A percentile compares a stretch with the other conserved stretches of the same genome.
phyloP scores from a whole-genome alignment of 2,113 vertebrate species.

The Potamarius usumacintae region DNA sequence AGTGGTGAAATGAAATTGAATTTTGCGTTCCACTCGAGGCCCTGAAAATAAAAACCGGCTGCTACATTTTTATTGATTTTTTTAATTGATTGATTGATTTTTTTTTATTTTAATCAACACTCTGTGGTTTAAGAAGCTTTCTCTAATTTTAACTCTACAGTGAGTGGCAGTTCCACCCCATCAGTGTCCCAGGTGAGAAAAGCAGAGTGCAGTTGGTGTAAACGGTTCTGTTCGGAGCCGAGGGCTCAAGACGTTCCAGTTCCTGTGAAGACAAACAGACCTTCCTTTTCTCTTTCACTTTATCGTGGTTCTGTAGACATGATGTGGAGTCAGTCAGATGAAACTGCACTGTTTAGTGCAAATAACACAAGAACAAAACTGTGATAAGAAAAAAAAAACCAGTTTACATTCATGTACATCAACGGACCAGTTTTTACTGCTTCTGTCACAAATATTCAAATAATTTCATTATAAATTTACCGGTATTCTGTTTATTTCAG shows the following conservation, averaged over 20 bases:
- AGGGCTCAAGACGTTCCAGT: neutral
- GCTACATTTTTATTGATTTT: conserved; percentile 20
- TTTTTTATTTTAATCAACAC: conserved; percentile 35
- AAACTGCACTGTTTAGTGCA: neutral
- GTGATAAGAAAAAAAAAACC: neutral
- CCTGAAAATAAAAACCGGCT: neutral
- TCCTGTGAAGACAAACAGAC: neutral
- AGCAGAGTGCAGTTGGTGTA: neutral
- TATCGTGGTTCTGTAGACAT: neutral
- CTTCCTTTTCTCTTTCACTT: neutral
- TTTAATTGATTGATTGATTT: neutral
- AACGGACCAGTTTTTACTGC: neutral
- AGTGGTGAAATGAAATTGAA: neutral
- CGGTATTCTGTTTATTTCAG: conserved; percentile 15
- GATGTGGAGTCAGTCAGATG: neutral
- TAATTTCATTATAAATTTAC: neutral
- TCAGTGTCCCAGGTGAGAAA: conserved; percentile 17
- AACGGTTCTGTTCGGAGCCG: too few relatives aligned
- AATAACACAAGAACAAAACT: neutral
- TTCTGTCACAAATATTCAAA: neutral
- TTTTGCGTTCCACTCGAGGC: neutral
- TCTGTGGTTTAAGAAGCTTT: conserved; percentile 45
- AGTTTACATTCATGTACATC: neutral
- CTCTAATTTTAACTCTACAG: conserved; percentile 34
- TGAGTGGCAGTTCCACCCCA: neutral